A percentile compares a stretch with the other conserved stretches of the same genome.
Evolutionary conservation across 2,797 vertebrate genomes (phyloP).

Genomic region (Falco naumanni): DNA sequence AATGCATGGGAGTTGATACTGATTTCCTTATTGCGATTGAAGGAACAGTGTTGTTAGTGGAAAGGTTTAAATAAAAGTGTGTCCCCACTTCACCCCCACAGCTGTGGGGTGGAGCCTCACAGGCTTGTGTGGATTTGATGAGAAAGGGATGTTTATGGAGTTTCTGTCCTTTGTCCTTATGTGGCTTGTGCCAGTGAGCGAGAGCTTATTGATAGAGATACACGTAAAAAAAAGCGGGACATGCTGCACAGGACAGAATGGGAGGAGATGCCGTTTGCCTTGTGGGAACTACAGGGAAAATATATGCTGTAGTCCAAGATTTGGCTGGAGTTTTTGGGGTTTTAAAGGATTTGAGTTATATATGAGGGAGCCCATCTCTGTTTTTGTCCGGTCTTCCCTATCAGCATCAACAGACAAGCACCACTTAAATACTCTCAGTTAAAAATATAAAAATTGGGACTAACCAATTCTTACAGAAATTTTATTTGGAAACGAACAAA

Average conservation of each 20-base stretch:
- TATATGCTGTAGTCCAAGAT: not conserved
- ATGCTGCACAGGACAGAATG: not conserved
- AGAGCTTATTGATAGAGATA: not conserved
- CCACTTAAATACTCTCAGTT: not conserved
- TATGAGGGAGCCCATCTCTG: not conserved
- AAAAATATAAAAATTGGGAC: not conserved
- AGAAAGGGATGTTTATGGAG: not conserved
- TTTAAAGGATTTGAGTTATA: not conserved
- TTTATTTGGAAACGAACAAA: not conserved
- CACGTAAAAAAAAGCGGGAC: not conserved
- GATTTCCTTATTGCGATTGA: not conserved
- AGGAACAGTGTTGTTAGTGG: not conserved
- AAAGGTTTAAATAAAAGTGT: not conserved
- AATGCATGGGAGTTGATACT: not conserved
- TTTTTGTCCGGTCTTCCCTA: not conserved
- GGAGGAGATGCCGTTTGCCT: not conserved
- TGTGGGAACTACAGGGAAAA: not conserved
- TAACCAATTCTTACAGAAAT: not conserved
- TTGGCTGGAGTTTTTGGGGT: not conserved
- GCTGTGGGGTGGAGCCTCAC: not conserved
- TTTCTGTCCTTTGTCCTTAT: not conserved
- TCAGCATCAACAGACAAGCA: not conserved
- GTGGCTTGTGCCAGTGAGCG: not conserved
- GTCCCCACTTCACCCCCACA: not conserved
- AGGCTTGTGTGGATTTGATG: not conserved